These are phyloP conservation scores for Corythoichthys intestinalis DNA, from an alignment of 2,113 vertebrate genomes.

Conservation along the genomic window DNA sequence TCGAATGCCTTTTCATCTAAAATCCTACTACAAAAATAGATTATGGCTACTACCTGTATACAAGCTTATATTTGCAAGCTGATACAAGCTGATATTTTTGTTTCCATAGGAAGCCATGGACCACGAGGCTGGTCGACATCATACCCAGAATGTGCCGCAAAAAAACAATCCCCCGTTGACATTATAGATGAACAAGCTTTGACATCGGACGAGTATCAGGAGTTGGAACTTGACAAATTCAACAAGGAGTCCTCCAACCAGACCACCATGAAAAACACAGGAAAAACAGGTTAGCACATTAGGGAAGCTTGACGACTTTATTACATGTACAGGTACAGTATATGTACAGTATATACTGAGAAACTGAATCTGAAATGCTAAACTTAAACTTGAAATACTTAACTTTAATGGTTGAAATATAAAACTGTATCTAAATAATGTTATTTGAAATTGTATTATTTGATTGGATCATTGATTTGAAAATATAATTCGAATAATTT, in stretches of 20 bases:
- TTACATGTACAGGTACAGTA: no score
- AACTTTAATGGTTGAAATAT: no score
- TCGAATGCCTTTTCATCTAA: conserved; percentile 10
- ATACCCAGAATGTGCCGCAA: conserved; percentile 83
- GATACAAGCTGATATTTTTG: conserved; percentile 17
- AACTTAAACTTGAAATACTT: no score
- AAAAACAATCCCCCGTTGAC: conserved; percentile 91
- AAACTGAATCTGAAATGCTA: no score
- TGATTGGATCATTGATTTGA: no score
- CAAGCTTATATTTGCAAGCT: not conserved
- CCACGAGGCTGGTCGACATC: conserved; percentile 85
- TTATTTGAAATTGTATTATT: no score
- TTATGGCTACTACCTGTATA: not conserved
- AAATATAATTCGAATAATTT: no score
- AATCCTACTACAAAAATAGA: conserved; percentile 18
- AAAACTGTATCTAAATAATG: no score
- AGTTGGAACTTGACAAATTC: conserved; percentile 89
- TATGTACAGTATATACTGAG: no score
- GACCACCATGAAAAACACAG: conserved; percentile 99
- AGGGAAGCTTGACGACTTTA: not conserved
- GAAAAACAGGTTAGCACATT: conserved; percentile 85
- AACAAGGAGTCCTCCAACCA: conserved; percentile 91
- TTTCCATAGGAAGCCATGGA: conserved; percentile 81
- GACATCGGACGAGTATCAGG: conserved; percentile 83
- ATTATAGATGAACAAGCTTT: conserved; percentile 80